These are phyloP conservation scores for Heterodera filipjevi DNA, from an alignment of 2,888 invertebrate genomes.

Conservation along the genomic window DNA sequence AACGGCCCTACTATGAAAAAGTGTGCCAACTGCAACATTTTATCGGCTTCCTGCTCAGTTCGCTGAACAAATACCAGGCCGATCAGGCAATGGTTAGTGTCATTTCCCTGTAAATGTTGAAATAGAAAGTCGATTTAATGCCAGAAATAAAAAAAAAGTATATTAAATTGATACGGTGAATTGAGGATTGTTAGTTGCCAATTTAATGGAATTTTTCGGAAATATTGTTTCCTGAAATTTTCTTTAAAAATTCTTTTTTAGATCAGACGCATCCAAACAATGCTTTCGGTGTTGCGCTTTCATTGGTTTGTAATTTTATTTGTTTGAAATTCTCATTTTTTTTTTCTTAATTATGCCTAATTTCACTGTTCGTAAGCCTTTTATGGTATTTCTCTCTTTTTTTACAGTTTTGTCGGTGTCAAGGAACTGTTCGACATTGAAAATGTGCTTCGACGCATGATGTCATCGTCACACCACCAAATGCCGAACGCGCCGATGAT, in stretches of 20 bases:
- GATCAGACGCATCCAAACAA: conserved; percentile 18
- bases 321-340: not conserved
- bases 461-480: conserved; percentile 21
- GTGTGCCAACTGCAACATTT: conserved; percentile 35
- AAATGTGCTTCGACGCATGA: conserved; percentile 16
- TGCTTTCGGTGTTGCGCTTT: conserved; percentile 29
- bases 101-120: too few species aligned
- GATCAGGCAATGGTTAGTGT: conserved; percentile 6
- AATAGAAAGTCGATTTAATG: too few species aligned
- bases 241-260: too few species aligned
- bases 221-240: too few species aligned
- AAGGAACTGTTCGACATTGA: conserved; percentile 29
- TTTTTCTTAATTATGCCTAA: not conserved
- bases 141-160: too few species aligned
- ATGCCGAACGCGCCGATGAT: conserved; percentile 6
- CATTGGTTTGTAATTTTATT: conserved; percentile 16
- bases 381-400: not conserved
- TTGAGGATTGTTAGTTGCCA: too few species aligned
- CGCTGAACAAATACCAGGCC: conserved; percentile 7
- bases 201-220: too few species aligned
- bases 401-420: conserved; percentile 22
- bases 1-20: conserved; percentile 36
- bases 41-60: conserved; percentile 21
- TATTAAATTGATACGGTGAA: too few species aligned
- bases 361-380: too few species aligned